Evolutionary conservation across 2,888 invertebrate species (phyloP).

Genomic region (Diploptera punctata): DNA sequence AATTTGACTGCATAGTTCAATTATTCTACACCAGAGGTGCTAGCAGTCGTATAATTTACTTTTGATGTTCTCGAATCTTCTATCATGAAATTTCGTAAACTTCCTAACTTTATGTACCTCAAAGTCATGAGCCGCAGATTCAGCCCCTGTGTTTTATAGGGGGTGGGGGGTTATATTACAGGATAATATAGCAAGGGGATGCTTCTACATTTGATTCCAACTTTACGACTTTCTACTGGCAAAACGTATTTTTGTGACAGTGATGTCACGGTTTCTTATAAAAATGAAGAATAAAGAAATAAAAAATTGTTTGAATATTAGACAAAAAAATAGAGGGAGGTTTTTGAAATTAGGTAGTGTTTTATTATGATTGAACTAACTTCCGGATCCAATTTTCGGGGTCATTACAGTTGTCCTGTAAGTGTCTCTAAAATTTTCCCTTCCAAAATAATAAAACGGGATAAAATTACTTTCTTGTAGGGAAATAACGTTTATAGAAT

Average conservation of each 20-base stretch:
- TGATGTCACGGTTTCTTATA: slow-evolving; percentile 9
- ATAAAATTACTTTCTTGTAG: slow-evolving; percentile 17
- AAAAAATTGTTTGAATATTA: slow-evolving; percentile 31
- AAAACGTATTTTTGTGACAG: slow-evolving; percentile 9
- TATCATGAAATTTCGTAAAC: not conserved
- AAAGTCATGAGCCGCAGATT: not conserved
- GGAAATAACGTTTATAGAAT: not conserved
- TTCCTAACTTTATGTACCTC: not conserved
- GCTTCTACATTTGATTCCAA: not conserved
- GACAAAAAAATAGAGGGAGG: slow-evolving; percentile 11
- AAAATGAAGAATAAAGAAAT: slow-evolving; percentile 12
- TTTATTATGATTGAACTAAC: slow-evolving; percentile 43
- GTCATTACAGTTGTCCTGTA: slow-evolving; percentile 41
- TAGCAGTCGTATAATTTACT: not conserved
- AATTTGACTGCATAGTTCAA: no score
- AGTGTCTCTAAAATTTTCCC: slow-evolving; percentile 36
- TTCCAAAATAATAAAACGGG: slow-evolving; percentile 6
- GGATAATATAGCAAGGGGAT: not conserved
- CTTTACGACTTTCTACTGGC: not conserved
- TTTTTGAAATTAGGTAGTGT: slow-evolving; percentile 28
- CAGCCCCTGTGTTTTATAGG: not conserved
- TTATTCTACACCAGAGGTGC: not conserved
- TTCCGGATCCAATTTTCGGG: slow-evolving; percentile 43
- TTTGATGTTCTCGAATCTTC: not conserved
- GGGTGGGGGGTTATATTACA: not conserved